These are phyloP conservation scores for Magallana nippona DNA, from an alignment of 2,888 invertebrate species.

Conservation along the genomic window DNA sequence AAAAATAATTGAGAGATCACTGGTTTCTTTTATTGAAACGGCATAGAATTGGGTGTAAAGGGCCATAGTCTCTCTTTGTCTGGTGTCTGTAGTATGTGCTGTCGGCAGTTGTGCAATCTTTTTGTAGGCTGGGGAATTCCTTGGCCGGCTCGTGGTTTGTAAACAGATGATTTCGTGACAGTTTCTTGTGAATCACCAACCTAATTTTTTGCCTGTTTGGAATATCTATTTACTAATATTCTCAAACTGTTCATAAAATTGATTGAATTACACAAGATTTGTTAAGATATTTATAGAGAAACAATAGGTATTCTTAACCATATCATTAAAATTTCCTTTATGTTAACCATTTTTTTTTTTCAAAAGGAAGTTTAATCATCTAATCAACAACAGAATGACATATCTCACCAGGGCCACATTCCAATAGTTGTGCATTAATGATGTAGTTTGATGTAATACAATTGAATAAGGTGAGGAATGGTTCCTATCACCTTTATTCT, in stretches of 20 bases:
- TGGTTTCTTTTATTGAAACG: neutral
- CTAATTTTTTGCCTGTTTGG: neutral
- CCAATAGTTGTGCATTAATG: neutral
- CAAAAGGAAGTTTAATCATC: no score
- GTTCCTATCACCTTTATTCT: neutral
- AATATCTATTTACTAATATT: neutral
- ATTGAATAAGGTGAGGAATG: neutral
- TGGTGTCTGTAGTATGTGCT: constrained; percentile 16
- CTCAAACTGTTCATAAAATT: no score
- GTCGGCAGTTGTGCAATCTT: constrained; percentile 20
- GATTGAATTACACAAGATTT: no score
- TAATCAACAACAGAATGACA: no score
- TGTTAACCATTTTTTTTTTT: no score
- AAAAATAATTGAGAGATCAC: constrained; percentile 1
- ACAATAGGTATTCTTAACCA: no score
- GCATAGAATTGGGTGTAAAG: neutral
- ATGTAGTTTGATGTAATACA: neutral
- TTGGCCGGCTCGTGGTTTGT: neutral
- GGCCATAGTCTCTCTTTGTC: neutral
- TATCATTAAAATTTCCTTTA: no score
- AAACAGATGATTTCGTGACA: neutral
- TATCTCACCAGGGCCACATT: no score
- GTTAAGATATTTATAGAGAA: no score
- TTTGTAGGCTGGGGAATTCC: neutral
- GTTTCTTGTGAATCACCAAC: constrained; percentile 4